Conservation (phyloP, 2,113 vertebrate genomes). For the Sinocyclocheilus grahami region DNA sequence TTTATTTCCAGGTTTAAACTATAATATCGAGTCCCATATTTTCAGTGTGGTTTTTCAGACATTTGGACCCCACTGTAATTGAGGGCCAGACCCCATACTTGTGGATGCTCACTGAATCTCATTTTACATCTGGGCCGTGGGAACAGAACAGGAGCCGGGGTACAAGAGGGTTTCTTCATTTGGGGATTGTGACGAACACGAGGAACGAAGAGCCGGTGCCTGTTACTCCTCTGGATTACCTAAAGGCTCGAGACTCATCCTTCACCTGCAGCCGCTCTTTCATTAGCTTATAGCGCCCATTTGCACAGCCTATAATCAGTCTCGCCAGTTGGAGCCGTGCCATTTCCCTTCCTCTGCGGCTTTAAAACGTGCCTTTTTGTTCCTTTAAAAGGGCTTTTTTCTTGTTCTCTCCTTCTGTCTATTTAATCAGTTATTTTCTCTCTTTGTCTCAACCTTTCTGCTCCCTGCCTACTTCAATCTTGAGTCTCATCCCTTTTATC, state of each 20-base stretch:
- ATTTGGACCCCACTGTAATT: neutral
- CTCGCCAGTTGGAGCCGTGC: constrained; percentile 75
- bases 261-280: constrained; percentile 72
- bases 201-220: neutral
- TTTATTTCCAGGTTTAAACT: neutral
- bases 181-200: neutral
- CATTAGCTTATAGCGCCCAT: constrained; percentile 69
- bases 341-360: constrained; percentile 66
- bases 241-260: constrained; percentile 49
- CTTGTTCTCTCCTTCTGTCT: neutral
- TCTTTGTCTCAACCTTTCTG: constrained; percentile 13
- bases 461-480: constrained; percentile 1
- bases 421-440: neutral
- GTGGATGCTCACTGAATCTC: neutral
- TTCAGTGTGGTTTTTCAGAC: neutral
- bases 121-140: neutral
- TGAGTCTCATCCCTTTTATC: neutral
- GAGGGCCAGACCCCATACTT: neutral
- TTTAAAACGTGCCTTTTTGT: constrained; percentile 44
- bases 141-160: neutral
- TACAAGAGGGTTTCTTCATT: neutral
- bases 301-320: constrained; percentile 74
- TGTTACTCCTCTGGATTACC: constrained; percentile 20
- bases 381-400: constrained; percentile 7
- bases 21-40: neutral